These are phyloP conservation scores for Stenoptilia bipunctidactyla DNA, from an alignment of 2,888 invertebrate genomes.

Conservation along the genomic window DNA sequence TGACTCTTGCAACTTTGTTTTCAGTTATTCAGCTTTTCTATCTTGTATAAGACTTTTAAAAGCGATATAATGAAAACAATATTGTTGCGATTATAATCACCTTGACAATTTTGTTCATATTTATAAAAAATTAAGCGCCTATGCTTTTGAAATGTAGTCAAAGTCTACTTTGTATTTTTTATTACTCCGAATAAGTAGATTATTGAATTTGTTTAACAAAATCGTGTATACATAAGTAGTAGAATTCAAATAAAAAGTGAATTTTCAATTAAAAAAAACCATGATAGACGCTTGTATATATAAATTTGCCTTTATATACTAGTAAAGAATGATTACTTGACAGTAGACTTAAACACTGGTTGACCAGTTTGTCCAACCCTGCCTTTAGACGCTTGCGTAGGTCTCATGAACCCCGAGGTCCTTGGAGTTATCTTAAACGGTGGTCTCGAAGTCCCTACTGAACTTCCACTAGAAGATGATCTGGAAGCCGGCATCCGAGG, in stretches of 20 bases:
- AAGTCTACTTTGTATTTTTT: too few relatives aligned
- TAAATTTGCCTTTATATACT: too few relatives aligned
- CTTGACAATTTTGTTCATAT: too few relatives aligned
- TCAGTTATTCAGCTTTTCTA: not conserved
- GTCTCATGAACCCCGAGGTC: slow-evolving; percentile 84
- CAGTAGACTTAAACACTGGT: slow-evolving; percentile 36
- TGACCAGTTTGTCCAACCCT: slow-evolving; percentile 58
- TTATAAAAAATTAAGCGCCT: too few relatives aligned
- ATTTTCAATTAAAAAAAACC: too few relatives aligned
- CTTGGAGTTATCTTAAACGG: slow-evolving; percentile 44
- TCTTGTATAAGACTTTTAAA: not conserved
- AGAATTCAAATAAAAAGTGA: too few relatives aligned
- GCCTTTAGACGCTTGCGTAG: slow-evolving; percentile 86
- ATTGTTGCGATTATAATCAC: not conserved
- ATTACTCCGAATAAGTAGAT: too few relatives aligned
- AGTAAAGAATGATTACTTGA: slow-evolving; percentile 26
- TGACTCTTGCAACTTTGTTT: not conserved
- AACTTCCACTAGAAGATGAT: slow-evolving; percentile 60
- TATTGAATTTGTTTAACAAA: too few relatives aligned
- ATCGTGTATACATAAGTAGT: too few relatives aligned
- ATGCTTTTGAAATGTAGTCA: too few relatives aligned
- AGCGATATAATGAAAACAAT: not conserved
- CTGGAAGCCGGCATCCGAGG: slow-evolving; percentile 57
- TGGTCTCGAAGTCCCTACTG: slow-evolving; percentile 59
- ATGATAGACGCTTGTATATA: too few relatives aligned